phyloP scores from a whole-genome alignment of 2,888 invertebrate genomes.

The Hypomecis punctinalis region DNA sequence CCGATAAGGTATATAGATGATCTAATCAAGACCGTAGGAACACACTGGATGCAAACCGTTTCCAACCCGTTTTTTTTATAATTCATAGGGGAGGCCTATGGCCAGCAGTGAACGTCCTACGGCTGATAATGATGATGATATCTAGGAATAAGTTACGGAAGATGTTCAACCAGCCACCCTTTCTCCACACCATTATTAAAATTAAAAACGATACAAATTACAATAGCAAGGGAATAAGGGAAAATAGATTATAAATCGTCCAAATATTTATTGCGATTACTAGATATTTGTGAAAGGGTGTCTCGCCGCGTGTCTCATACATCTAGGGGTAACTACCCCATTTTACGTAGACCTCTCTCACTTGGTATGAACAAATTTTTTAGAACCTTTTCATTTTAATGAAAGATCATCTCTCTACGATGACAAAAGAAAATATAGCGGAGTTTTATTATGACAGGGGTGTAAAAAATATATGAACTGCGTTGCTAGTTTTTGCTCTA shows the following conservation, averaged over 20 bases:
- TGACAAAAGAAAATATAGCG: background rate
- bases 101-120: too few relatives aligned
- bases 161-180: too few relatives aligned
- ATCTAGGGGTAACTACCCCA: constrained; percentile 61
- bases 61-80: too few relatives aligned
- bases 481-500: background rate
- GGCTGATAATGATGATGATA: too few relatives aligned
- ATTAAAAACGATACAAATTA: constrained; percentile 33
- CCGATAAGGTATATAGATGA: too few relatives aligned
- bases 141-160: too few relatives aligned
- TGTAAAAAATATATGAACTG: background rate
- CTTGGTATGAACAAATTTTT: constrained; percentile 3
- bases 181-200: constrained; percentile 22
- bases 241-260: constrained; percentile 65
- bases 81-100: too few relatives aligned
- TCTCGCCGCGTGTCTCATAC: constrained; percentile 67
- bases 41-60: too few relatives aligned
- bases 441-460: constrained; percentile 1
- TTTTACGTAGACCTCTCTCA: constrained; percentile 47
- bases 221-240: constrained; percentile 44
- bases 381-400: constrained; percentile 5
- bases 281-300: constrained; percentile 68
- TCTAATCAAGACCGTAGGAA: too few relatives aligned
- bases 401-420: background rate
- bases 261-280: constrained; percentile 77